phyloP scores from a whole-genome alignment of 2,888 invertebrate species.

The Nowickia ferox region DNA sequence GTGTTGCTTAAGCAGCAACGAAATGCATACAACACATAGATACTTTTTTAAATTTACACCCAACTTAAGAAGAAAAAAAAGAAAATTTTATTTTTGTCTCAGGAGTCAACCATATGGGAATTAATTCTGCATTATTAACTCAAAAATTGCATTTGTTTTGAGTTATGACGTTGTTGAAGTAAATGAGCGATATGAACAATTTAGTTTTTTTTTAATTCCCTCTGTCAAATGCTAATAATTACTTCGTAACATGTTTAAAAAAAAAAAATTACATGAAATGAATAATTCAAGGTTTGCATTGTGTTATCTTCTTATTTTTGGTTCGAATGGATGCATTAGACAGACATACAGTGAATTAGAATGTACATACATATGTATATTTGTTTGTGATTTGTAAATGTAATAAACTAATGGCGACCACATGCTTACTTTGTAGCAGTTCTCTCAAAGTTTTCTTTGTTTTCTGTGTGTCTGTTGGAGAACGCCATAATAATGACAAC shows the following conservation, averaged over 20 bases:
- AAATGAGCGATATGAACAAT: neutral
- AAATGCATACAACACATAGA: too few species aligned
- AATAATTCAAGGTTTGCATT: slow-evolving; percentile 66
- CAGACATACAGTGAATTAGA: slow-evolving; percentile 5
- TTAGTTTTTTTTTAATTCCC: slow-evolving; percentile 24
- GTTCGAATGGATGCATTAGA: slow-evolving; percentile 18
- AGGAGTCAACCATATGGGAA: too few species aligned
- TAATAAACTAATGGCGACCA: slow-evolving; percentile 65
- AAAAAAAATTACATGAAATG: slow-evolving; percentile 57
- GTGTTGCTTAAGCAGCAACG: too few species aligned
- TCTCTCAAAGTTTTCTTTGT: slow-evolving; percentile 61
- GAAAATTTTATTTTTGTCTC: too few species aligned
- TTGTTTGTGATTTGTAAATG: slow-evolving; percentile 42
- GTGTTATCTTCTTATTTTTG: neutral
- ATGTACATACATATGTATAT: neutral
- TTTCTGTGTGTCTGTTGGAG: slow-evolving; percentile 14
- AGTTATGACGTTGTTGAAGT: too few species aligned
- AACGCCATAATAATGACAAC: slow-evolving; percentile 53
- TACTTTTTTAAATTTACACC: too few species aligned
- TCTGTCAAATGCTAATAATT: slow-evolving; percentile 59
- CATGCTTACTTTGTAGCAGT: slow-evolving; percentile 53
- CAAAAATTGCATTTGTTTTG: too few species aligned
- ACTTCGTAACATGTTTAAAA: slow-evolving; percentile 54
- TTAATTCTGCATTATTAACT: too few species aligned
- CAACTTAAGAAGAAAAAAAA: too few species aligned